phyloP scores from a whole-genome alignment of 1,140 invertebrate genomes.

The Rhagoletis pomonella region DNA sequence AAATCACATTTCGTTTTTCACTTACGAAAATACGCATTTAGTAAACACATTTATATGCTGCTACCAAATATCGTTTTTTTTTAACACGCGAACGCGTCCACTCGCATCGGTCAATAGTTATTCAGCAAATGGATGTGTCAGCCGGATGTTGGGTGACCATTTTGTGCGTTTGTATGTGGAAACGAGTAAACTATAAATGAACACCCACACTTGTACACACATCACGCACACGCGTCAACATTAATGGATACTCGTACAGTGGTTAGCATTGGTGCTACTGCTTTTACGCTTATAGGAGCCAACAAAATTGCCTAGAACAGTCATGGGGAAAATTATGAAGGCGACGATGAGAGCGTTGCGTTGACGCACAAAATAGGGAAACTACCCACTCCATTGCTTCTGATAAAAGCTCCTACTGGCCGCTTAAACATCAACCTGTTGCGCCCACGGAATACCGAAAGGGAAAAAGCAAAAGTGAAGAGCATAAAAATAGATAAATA shows the following conservation, averaged over 20 bases:
- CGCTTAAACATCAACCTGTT: background rate
- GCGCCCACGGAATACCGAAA: background rate
- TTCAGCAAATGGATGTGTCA: background rate
- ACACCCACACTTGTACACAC: too few species aligned
- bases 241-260: too few species aligned
- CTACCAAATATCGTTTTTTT: background rate
- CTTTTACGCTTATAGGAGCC: background rate
- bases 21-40: too few species aligned
- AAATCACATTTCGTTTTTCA: too few species aligned
- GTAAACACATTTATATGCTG: too few species aligned
- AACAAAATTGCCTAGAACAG: background rate
- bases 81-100: background rate
- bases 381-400: background rate
- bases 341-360: background rate
- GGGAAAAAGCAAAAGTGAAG: slow-evolving; percentile 14
- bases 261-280: background rate
- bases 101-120: background rate
- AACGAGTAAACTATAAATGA: too few species aligned
- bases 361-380: background rate
- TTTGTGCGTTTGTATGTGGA: background rate
- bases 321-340: background rate
- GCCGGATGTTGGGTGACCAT: background rate
- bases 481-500: background rate
- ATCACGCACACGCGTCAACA: too few species aligned
- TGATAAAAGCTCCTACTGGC: background rate